Base-by-base conservation (phyloP, 2,888 invertebrate genomes). In the Agriopis aurantiaria region DNA sequence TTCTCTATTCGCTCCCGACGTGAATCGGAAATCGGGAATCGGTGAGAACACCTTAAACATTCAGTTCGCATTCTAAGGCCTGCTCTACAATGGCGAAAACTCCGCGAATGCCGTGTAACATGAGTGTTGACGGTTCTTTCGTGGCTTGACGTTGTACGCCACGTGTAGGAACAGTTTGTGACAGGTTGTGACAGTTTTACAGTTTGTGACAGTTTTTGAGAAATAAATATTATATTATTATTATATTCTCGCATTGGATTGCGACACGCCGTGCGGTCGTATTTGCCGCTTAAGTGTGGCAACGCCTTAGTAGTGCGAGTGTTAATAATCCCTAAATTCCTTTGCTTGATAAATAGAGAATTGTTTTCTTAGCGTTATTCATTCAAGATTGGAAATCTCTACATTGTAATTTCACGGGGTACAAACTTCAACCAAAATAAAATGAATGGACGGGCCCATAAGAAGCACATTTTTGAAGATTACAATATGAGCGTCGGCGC, bases 11-110 rank as follows among this genome's bases (percentile, higher is more conserved):
- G 45, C 23, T 45, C 12, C 8, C 40, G 14, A 49, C 60, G 59
- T 46, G 45, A 60, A 60, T 60, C 60, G 62, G 23, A 52, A 51
- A 57, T 57, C 56, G 23, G 52, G 8, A 61, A 57, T 57, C n/a
- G 41, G 46, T 64, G 55, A 57, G 56, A 51, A 41, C 41, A 40
- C 57, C 58, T 65, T 45, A 65, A 58, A 58, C 40, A 65, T 65
- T 65, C 57, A 57, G 55, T 14, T 65, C 65, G 49, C 65, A 57
- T 43, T 55, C 48, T 55, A 45, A 62, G 52, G 52, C 43, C 1
- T 45, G 12, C 10, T 53, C 23, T 45, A 53, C 23, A 62, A 17
- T 51, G 8, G 14, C 43, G 43, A 12, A 12, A 12, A 46, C 48
- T 33, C 10, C 6, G 7, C 33, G 52, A 10, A 33, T 5, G 33